Conservation (phyloP, 2,113 vertebrate genomes). For the Saguinus midas region DNA sequence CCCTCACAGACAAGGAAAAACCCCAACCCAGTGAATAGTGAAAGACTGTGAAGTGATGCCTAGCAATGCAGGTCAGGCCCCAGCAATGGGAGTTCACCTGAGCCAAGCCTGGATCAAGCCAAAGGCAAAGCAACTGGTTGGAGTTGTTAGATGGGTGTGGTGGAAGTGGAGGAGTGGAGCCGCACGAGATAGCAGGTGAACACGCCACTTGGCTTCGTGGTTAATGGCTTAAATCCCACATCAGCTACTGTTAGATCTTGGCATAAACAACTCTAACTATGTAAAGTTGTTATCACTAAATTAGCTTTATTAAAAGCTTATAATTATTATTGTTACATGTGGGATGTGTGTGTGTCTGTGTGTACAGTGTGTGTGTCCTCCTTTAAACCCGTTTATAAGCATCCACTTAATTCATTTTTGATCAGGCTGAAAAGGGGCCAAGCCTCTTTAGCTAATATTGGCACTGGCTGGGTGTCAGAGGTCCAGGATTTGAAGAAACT, state of each 20-base stretch:
- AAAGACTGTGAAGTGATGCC: not conserved
- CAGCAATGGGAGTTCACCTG: rapidly evolving
- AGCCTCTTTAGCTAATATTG: conserved; percentile 65
- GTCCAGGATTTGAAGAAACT: conserved; percentile 57
- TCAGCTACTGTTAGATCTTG: conserved; percentile 52
- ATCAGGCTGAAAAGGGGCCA: conserved; percentile 57
- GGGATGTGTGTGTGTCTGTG: not conserved
- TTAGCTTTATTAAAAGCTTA: conserved; percentile 68
- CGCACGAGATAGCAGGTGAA: not conserved
- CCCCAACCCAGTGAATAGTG: rapidly evolving
- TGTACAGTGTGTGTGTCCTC: not conserved
- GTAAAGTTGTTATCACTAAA: conserved; percentile 60
- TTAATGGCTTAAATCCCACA: conserved; percentile 41
- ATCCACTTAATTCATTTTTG: conserved; percentile 67
- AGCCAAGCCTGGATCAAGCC: not conserved
- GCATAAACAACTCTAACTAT: conserved; percentile 47
- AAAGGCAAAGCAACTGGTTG: too few species aligned
- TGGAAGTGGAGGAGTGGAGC: not conserved
- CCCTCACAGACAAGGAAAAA: not conserved
- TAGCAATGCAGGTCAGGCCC: rapidly evolving
- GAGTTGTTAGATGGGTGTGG: not conserved
- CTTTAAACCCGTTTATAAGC: conserved; percentile 33
- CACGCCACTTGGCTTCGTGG: not conserved
- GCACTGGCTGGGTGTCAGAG: conserved; percentile 54
- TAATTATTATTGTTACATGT: conserved; percentile 54